Conservation (phyloP, 1,140 invertebrate species). For the Nomia melanderi region DNA sequence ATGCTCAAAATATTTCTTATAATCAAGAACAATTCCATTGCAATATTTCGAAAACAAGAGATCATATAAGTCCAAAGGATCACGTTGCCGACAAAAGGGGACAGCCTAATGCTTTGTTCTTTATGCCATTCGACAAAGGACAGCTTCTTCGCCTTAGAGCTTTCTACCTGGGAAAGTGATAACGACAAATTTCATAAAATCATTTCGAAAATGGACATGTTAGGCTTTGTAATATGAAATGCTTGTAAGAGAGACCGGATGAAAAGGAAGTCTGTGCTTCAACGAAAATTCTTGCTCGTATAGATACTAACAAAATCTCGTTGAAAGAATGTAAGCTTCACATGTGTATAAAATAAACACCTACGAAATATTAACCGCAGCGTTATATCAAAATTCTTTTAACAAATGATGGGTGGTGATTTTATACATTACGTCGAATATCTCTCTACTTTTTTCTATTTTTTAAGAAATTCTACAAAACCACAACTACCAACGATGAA, state of each 20-base stretch:
- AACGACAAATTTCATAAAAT: slow-evolving; percentile 68
- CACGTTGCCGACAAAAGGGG: slow-evolving; percentile 11
- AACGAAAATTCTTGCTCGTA: slow-evolving; percentile 20
- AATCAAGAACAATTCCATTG: not conserved
- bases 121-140: slow-evolving; percentile 12
- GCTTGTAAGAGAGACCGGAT: slow-evolving; percentile 44
- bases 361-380: too few relatives aligned
- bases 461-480: too few relatives aligned
- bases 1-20: not conserved
- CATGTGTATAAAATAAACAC: slow-evolving; percentile 15
- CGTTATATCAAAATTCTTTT: too few relatives aligned
- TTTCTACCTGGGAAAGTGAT: slow-evolving; percentile 47
- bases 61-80: not conserved
- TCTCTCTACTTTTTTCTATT: too few relatives aligned
- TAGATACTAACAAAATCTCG: slow-evolving; percentile 43
- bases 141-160: slow-evolving; percentile 22
- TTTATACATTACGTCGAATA: too few relatives aligned
- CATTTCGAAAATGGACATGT: slow-evolving; percentile 20
- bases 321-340: slow-evolving; percentile 43
- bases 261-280: slow-evolving; percentile 34
- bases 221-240: slow-evolving; percentile 31
- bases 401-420: too few relatives aligned
- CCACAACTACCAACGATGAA: too few relatives aligned
- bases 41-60: too few relatives aligned
- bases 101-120: slow-evolving; percentile 8